phyloP scores from a whole-genome alignment of 2,888 invertebrate genomes.

The Chrysotoxum bicinctum region DNA sequence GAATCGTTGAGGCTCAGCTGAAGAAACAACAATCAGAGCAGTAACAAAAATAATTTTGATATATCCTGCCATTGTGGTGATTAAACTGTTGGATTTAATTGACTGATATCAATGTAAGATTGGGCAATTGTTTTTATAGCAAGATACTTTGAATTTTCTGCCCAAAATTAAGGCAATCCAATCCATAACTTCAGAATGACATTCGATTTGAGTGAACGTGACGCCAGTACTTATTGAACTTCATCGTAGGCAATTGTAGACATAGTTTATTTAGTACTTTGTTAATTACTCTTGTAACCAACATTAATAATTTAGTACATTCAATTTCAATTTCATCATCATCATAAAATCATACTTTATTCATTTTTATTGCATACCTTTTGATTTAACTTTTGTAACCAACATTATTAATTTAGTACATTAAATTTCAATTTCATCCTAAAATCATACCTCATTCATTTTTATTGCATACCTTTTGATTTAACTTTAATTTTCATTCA shows the following conservation, averaged over 20 bases:
- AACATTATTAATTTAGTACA: too few relatives aligned
- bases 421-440: too few relatives aligned
- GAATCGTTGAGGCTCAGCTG: slow-evolving; percentile 40
- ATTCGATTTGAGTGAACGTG: slow-evolving; percentile 61
- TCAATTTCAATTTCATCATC: too few relatives aligned
- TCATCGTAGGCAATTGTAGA: neutral
- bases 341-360: too few relatives aligned
- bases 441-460: too few relatives aligned
- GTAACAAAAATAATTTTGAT: slow-evolving; percentile 32
- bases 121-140: slow-evolving; percentile 58
- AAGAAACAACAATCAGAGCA: slow-evolving; percentile 11
- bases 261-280: slow-evolving; percentile 35
- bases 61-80: slow-evolving; percentile 45
- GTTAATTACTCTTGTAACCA: slow-evolving; percentile 59
- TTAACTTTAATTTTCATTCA: too few relatives aligned
- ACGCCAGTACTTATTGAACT: slow-evolving; percentile 31
- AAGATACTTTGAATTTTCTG: slow-evolving; percentile 7
- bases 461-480: too few relatives aligned
- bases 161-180: slow-evolving; percentile 53
- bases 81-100: slow-evolving; percentile 21
- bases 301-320: too few relatives aligned
- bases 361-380: too few relatives aligned
- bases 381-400: too few relatives aligned
- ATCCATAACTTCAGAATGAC: slow-evolving; percentile 42
- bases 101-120: slow-evolving; percentile 50